Percentiles rank a stretch among this genome's conserved stretches.
Evolutionary conservation across 1,140 invertebrate genomes (phyloP).

Genomic region (Drosophila santomea): DNA sequence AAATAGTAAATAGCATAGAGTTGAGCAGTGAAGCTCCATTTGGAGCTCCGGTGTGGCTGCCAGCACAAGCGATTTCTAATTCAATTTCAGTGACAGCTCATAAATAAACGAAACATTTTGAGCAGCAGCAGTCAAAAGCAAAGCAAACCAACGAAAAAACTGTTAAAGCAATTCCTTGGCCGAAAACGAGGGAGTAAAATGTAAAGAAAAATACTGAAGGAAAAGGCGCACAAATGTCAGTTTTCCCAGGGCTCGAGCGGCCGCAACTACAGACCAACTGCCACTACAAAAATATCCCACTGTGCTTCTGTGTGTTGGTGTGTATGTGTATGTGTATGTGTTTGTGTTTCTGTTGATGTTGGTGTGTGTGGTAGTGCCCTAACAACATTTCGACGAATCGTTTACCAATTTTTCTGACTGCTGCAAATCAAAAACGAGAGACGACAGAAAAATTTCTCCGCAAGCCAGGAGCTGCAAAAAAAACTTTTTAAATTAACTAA

Average conservation of each 20-base stretch:
- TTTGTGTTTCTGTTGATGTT: neutral
- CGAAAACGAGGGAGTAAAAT: constrained; percentile 12
- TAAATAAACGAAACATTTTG: constrained; percentile 81
- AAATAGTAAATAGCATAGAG: constrained; percentile 1
- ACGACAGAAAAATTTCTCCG: constrained; percentile 24
- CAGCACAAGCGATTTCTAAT: constrained; percentile 76
- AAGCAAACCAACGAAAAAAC: constrained; percentile 59
- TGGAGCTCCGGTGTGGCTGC: constrained; percentile 4
- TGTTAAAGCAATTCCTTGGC: constrained; percentile 79
- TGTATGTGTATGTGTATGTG: constrained; percentile 8
- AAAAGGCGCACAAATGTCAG: constrained; percentile 75
- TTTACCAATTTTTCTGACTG: constrained; percentile 82
- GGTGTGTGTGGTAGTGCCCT: neutral
- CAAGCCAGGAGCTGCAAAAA: constrained; percentile 40
- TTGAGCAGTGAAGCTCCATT: constrained; percentile 15
- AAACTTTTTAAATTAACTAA: constrained; percentile 84
- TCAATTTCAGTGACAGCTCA: constrained; percentile 79
- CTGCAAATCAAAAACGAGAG: constrained; percentile 75
- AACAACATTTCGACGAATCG: constrained; percentile 71
- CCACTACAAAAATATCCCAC: constrained; percentile 31
- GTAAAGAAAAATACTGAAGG: constrained; percentile 13
- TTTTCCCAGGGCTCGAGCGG: constrained; percentile 68
- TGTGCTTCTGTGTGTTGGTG: constrained; percentile 14
- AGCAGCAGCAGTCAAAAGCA: constrained; percentile 56
- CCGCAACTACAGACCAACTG: constrained; percentile 36